A percentile compares a stretch with the other conserved stretches of the same genome.
Evolutionary conservation across 2,113 vertebrate genomes (phyloP).

Genomic region (Dromiciops gliroides): DNA sequence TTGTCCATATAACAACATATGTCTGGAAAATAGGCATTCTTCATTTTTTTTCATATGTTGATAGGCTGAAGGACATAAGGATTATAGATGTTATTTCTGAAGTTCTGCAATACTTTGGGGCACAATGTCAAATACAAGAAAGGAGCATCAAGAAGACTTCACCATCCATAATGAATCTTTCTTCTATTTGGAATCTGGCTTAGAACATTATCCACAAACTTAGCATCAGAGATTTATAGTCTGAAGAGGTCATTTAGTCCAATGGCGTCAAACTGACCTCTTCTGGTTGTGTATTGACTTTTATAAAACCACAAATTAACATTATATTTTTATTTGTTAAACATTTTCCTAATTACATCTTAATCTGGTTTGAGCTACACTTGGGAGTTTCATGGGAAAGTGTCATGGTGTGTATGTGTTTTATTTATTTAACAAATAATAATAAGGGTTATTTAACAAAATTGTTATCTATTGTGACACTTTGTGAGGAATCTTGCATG

Average conservation of each 20-base stretch:
- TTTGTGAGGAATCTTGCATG: background rate
- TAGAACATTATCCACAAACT: background rate
- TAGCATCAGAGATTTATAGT: background rate
- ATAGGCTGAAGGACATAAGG: background rate
- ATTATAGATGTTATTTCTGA: background rate
- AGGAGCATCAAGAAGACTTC: background rate
- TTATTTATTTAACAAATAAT: background rate
- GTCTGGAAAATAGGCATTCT: background rate
- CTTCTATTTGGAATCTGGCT: background rate
- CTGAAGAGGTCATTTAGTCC: background rate
- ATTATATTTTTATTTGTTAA: background rate
- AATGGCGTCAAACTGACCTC: background rate
- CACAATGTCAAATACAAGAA: background rate
- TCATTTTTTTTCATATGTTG: background rate
- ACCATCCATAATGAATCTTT: background rate
- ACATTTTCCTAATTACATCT: background rate
- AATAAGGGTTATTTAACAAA: background rate
- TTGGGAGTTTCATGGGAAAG: background rate
- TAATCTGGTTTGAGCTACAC: background rate
- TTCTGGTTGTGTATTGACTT: background rate
- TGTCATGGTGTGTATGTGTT: too few species aligned
- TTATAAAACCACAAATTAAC: background rate
- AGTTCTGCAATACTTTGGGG: background rate
- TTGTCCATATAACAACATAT: background rate
- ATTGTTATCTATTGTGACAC: background rate